Evolutionary conservation across 2,888 invertebrate species (phyloP).

Genomic region (Pyrgus malvae): DNA sequence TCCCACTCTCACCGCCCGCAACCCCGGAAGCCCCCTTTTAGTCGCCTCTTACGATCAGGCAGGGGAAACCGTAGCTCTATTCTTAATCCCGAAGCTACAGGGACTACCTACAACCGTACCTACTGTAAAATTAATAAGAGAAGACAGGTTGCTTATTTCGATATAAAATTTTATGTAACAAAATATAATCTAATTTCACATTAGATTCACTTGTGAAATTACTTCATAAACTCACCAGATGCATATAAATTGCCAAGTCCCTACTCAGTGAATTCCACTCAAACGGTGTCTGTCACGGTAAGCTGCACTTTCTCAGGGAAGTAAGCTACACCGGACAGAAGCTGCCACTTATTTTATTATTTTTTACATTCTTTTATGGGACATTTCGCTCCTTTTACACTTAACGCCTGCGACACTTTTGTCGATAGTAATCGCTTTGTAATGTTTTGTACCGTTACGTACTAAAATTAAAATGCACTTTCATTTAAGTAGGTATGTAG

Average conservation of each 20-base stretch:
- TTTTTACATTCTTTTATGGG: background rate
- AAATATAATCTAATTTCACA: too few relatives aligned
- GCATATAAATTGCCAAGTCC: background rate
- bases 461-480: background rate
- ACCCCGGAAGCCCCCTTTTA: too few relatives aligned
- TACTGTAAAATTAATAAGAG: too few relatives aligned
- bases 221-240: background rate
- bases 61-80: too few relatives aligned
- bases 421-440: background rate
- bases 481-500: too few relatives aligned
- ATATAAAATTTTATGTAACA: too few relatives aligned
- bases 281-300: slow-evolving; percentile 15
- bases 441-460: background rate
- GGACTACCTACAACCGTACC: too few relatives aligned
- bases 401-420: background rate
- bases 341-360: background rate
- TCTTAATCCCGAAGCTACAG: too few relatives aligned
- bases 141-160: too few relatives aligned
- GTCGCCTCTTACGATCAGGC: too few relatives aligned
- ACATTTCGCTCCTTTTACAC: background rate
- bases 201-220: background rate
- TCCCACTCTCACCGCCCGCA: too few relatives aligned
- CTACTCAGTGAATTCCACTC: slow-evolving; percentile 6
- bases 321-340: background rate
- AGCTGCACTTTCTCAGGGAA: slow-evolving; percentile 18